Percentiles rank a stretch among this genome's conserved stretches.
These are phyloP conservation scores for Bombus soroeensis DNA, from an alignment of 1,140 invertebrate species.

Conservation along the genomic window DNA sequence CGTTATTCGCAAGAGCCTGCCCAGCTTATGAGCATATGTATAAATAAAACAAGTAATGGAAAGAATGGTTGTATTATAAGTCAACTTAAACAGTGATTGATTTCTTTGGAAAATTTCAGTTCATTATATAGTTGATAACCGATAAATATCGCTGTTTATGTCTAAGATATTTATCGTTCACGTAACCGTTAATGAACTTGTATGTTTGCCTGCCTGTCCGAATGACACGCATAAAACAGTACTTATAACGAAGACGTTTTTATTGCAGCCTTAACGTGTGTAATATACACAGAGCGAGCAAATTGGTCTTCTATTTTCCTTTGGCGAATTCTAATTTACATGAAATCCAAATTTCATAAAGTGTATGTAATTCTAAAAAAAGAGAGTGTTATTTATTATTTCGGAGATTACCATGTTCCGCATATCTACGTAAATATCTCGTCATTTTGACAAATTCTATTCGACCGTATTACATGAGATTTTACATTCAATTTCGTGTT, in stretches of 20 bases:
- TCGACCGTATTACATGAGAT: background rate
- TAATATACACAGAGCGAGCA: background rate
- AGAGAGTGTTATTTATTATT: background rate
- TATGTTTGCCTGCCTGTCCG: slow-evolving; percentile 19
- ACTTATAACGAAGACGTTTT: slow-evolving; percentile 7
- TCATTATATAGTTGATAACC: slow-evolving; percentile 33
- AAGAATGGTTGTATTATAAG: background rate
- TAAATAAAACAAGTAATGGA: slow-evolving; percentile 3
- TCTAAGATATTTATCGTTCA: slow-evolving; percentile 64
- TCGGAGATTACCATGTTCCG: background rate
- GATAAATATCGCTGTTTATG: slow-evolving; percentile 53
- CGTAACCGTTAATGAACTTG: slow-evolving; percentile 51
- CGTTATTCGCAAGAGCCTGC: slow-evolving; percentile 14
- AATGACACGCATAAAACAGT: slow-evolving; percentile 4
- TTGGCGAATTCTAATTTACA: background rate
- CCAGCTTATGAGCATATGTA: slow-evolving; percentile 11
- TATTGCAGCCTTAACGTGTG: background rate
- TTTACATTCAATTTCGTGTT: background rate
- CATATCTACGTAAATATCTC: background rate
- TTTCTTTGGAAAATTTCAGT: slow-evolving; percentile 50
- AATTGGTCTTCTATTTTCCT: slow-evolving; percentile 13
- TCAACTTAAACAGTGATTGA: background rate
- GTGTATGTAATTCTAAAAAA: background rate
- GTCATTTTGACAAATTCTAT: background rate
- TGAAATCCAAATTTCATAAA: background rate